These are phyloP conservation scores for Rutilus rutilus DNA, from an alignment of 2,113 vertebrate species.

Conservation along the genomic window DNA sequence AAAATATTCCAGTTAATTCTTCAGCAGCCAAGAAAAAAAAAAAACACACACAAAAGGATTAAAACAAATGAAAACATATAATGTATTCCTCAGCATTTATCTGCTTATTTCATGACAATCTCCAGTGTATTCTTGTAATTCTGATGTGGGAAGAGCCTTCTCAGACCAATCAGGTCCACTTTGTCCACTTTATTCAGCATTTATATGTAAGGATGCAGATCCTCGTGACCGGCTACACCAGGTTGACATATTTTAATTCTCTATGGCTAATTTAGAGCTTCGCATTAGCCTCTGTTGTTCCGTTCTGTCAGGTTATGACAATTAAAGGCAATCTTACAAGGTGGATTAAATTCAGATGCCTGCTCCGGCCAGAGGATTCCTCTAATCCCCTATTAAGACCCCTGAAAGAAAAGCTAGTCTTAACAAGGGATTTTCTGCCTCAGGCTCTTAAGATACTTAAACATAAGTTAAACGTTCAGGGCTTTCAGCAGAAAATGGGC, in stretches of 20 bases:
- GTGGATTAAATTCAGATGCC: slow-evolving; percentile 56
- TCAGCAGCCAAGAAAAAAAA: neutral
- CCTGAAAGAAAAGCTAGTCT: slow-evolving; percentile 37
- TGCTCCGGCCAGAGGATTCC: slow-evolving; percentile 27
- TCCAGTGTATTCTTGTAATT: neutral
- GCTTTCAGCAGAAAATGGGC: neutral
- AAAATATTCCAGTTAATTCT: slow-evolving; percentile 32
- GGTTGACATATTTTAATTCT: slow-evolving; percentile 23
- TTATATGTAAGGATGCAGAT: neutral
- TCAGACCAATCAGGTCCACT: neutral
- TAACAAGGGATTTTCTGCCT: slow-evolving; percentile 53
- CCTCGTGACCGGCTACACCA: neutral
- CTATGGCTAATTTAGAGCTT: slow-evolving; percentile 18
- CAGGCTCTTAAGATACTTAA: slow-evolving; percentile 42
- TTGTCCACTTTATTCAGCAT: neutral
- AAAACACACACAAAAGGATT: neutral
- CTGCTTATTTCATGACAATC: slow-evolving; percentile 3
- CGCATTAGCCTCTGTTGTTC: slow-evolving; percentile 16
- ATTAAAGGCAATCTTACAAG: slow-evolving; percentile 51
- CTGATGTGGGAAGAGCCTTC: neutral
- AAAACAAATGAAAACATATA: slow-evolving; percentile 4
- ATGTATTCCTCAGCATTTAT: neutral
- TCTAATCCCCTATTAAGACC: slow-evolving; percentile 52
- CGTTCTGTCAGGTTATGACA: slow-evolving; percentile 52
- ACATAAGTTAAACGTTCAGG: slow-evolving; percentile 35